Evolutionary conservation across 2,113 vertebrate species (phyloP).

Genomic region (Percina caprodes): DNA sequence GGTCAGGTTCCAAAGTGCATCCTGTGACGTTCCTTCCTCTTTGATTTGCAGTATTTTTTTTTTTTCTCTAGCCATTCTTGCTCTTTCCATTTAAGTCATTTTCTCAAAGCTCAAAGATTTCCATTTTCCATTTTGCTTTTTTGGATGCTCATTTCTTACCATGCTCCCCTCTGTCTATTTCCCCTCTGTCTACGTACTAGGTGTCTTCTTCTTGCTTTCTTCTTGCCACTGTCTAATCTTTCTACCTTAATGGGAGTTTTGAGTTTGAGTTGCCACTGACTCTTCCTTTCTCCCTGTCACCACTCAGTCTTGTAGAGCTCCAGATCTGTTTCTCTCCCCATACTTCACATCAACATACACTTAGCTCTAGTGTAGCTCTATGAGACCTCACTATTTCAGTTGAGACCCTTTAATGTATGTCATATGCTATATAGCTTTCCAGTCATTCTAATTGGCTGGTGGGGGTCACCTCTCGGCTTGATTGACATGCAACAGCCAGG

Average conservation of each 20-base stretch:
- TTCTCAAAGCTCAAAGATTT: background rate
- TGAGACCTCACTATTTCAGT: conserved; percentile 11
- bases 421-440: conserved; percentile 38
- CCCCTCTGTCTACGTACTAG: background rate
- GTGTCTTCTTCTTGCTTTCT: background rate
- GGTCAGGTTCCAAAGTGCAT: conserved; percentile 21
- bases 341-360: conserved; percentile 25
- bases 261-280: conserved; percentile 7
- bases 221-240: background rate
- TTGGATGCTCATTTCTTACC: conserved; percentile 2
- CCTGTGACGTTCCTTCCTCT: background rate
- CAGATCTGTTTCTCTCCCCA: conserved; percentile 8
- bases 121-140: background rate
- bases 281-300: background rate
- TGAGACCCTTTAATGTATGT: conserved; percentile 26
- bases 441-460: conserved; percentile 68
- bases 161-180: conserved; percentile 6
- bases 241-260: conserved; percentile 19
- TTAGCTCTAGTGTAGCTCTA: background rate
- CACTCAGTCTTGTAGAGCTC: conserved; percentile 1
- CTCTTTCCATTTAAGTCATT: background rate
- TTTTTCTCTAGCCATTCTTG: background rate
- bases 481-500: conserved; percentile 72
- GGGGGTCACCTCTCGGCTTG: conserved; percentile 58
- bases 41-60: background rate